Conservation (phyloP, 2,888 invertebrate species). For the Macrostomum cliftonense region DNA sequence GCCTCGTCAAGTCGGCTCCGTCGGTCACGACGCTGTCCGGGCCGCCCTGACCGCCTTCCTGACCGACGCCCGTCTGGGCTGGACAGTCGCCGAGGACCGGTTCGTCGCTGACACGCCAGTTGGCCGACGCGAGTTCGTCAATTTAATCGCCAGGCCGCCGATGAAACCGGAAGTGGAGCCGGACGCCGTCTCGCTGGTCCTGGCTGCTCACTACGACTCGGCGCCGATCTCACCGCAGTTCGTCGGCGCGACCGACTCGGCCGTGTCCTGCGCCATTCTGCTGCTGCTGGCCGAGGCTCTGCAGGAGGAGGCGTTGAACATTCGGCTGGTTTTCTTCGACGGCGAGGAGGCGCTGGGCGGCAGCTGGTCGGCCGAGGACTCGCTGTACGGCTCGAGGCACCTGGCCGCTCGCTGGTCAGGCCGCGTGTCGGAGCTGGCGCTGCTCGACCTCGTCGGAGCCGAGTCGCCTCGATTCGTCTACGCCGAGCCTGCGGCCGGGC, state of each 20-base stretch:
- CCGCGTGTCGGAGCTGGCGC: constrained; percentile 44
- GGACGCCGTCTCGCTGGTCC: too few relatives aligned
- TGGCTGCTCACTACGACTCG: constrained; percentile 25
- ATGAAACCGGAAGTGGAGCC: too few relatives aligned
- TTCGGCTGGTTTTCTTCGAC: constrained; percentile 75
- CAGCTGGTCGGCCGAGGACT: constrained; percentile 63
- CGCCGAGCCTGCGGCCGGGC: constrained; percentile 4
- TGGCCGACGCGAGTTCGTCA: background rate
- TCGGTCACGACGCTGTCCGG: constrained; percentile 37
- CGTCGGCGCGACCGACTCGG: constrained; percentile 68
- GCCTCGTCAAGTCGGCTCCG: constrained; percentile 28
- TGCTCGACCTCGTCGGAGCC: constrained; percentile 67
- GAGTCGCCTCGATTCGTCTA: constrained; percentile 40
- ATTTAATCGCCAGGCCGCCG: background rate
- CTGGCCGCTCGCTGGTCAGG: constrained; percentile 44
- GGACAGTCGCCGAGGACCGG: constrained; percentile 1
- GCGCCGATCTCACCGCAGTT: constrained; percentile 50
- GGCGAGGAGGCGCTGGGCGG: constrained; percentile 74
- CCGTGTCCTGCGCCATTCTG: constrained; percentile 55
- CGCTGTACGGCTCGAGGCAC: constrained; percentile 72
- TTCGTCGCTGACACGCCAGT: background rate
- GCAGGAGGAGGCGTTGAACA: constrained; percentile 11
- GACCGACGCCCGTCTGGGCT: background rate
- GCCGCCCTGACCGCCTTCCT: constrained; percentile 17
- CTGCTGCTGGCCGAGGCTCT: constrained; percentile 21